These are phyloP conservation scores for Erpornis zantholeuca DNA, from an alignment of 2,113 vertebrate genomes.

Conservation along the genomic window DNA sequence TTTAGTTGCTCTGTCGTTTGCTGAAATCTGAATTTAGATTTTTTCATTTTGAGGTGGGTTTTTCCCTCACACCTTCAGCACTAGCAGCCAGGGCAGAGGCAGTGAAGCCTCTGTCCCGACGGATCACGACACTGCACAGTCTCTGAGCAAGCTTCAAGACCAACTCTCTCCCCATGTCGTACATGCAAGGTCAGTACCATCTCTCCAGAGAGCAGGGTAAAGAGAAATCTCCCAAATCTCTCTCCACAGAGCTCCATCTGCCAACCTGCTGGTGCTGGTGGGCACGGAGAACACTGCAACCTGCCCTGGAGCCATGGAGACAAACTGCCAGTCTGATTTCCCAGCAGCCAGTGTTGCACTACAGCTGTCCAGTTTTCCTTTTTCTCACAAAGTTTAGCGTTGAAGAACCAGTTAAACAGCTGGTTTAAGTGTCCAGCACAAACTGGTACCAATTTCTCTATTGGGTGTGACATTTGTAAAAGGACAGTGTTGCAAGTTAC, in stretches of 20 bases:
- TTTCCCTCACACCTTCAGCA: background rate
- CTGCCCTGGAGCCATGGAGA: conserved; percentile 52
- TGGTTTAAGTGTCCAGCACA: conserved; percentile 61
- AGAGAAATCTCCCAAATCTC: conserved; percentile 24
- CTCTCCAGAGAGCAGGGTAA: conserved; percentile 25
- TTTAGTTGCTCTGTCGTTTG: conserved; percentile 48
- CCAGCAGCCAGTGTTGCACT: conserved; percentile 63
- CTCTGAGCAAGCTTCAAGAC: background rate
- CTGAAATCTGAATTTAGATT: conserved; percentile 20
- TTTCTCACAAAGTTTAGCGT: background rate
- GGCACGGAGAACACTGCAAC: background rate
- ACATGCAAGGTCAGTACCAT: conserved; percentile 5
- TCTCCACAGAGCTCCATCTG: conserved; percentile 21
- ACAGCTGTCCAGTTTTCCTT: conserved; percentile 50
- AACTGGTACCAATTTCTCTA: conserved; percentile 35
- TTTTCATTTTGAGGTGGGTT: background rate
- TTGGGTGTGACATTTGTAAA: conserved; percentile 65
- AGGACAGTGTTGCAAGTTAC: conserved; percentile 77
- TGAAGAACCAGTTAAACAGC: conserved; percentile 58
- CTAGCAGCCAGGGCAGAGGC: conserved; percentile 45
- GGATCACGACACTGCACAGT: background rate
- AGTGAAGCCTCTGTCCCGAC: conserved; percentile 39
- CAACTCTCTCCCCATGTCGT: background rate
- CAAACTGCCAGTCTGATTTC: conserved; percentile 38
- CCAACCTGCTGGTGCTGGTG: background rate